Evolutionary conservation across 1,140 invertebrate species (phyloP).

Genomic region (Daktulosphaira vitifoliae): DNA sequence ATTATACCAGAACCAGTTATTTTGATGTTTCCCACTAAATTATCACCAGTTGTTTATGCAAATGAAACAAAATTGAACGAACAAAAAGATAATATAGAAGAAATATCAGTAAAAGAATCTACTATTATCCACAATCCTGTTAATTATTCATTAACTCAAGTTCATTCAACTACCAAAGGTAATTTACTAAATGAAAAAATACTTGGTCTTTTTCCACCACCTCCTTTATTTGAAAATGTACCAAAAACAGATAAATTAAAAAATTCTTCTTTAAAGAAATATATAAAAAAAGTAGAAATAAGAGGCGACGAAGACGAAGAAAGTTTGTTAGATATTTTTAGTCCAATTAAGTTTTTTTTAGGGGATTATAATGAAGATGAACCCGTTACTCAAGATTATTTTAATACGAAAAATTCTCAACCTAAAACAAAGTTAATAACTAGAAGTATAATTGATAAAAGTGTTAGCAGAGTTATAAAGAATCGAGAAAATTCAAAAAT

Average conservation of each 20-base stretch:
- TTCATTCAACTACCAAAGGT: too few species aligned
- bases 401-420: conserved; percentile 12
- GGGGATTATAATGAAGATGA: background rate
- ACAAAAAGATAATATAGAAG: background rate
- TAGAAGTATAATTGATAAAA: background rate
- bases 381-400: conserved; percentile 8
- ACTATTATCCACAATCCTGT: too few species aligned
- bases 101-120: too few species aligned
- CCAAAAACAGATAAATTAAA: background rate
- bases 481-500: background rate
- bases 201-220: conserved; percentile 17
- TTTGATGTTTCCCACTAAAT: conserved; percentile 13
- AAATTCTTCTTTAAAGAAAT: background rate
- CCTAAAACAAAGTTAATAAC: background rate
- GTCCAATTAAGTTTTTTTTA: conserved; percentile 7
- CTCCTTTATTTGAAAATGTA: background rate
- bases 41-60: background rate
- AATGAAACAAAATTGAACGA: background rate
- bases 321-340: conserved; percentile 1
- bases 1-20: conserved; percentile 7
- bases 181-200: conserved; percentile 18
- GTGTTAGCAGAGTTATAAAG: background rate
- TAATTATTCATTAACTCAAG: too few species aligned
- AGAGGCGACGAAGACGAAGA: background rate
- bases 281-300: conserved; percentile 7